These are phyloP conservation scores for Diarsia rubi DNA, from an alignment of 2,888 invertebrate species.

Conservation along the genomic window DNA sequence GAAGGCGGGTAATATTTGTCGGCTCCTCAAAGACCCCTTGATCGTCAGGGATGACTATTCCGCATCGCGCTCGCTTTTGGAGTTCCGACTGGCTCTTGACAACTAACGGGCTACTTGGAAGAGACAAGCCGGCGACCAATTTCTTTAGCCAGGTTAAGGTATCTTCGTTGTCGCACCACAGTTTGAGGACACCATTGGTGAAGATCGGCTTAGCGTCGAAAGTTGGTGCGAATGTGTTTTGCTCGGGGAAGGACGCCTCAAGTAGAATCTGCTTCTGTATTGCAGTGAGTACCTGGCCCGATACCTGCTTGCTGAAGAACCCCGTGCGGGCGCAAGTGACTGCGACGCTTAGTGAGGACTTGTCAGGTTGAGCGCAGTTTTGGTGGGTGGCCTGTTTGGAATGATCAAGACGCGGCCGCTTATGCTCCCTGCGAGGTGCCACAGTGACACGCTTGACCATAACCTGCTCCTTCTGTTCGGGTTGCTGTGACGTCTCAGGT, in stretches of 20 bases:
- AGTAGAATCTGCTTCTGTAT: neutral
- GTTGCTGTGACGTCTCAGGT: neutral
- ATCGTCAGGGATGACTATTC: neutral
- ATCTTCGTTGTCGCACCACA: slow-evolving; percentile 15
- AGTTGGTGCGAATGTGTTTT: too few relatives aligned
- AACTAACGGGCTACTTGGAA: neutral
- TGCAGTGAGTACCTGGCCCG: neutral
- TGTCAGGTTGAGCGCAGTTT: neutral
- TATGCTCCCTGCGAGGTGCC: neutral
- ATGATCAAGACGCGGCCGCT: neutral
- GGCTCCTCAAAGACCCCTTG: neutral
- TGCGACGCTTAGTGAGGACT: neutral
- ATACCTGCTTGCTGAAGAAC: neutral
- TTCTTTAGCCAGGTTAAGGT: slow-evolving; percentile 13
- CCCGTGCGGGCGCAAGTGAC: slow-evolving; percentile 3
- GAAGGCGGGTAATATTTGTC: neutral
- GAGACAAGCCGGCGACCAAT: neutral
- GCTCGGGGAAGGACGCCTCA: neutral
- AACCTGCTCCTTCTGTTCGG: neutral
- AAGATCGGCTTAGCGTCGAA: neutral
- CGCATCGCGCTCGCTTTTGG: too few relatives aligned
- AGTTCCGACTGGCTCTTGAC: slow-evolving; percentile 8
- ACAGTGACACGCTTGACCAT: neutral
- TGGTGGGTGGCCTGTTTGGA: too few relatives aligned
- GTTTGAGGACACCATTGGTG: neutral